Evolutionary conservation across 2,888 invertebrate genomes (phyloP).

Genomic region (Laothoe populi): DNA sequence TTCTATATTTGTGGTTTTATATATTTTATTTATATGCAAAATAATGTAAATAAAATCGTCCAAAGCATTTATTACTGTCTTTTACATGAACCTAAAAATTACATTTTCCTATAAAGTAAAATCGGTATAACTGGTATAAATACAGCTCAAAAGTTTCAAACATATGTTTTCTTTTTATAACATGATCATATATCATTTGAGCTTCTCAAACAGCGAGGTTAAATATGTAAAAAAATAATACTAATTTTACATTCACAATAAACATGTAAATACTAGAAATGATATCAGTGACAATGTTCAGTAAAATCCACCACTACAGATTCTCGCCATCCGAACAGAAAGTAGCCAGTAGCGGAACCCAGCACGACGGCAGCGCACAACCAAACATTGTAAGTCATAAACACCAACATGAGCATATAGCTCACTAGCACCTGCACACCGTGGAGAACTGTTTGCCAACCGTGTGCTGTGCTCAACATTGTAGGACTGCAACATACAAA

Average conservation of each 20-base stretch:
- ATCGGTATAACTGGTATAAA: constrained; percentile 70
- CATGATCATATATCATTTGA: constrained; percentile 71
- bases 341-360: constrained; percentile 96
- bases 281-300: constrained; percentile 96
- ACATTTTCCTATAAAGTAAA: constrained; percentile 62
- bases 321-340: constrained; percentile 98
- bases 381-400: constrained; percentile 99
- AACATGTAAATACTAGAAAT: constrained; percentile 30
- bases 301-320: constrained; percentile 96
- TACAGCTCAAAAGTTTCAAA: constrained; percentile 64
- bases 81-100: constrained; percentile 64
- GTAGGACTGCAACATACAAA: constrained; percentile 86
- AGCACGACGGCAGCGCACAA: constrained; percentile 94
- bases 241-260: constrained; percentile 37
- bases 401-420: constrained; percentile 97
- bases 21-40: constrained; percentile 3
- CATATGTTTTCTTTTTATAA: constrained; percentile 70
- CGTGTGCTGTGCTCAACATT: constrained; percentile 93
- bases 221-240: constrained; percentile 56
- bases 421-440: constrained; percentile 95
- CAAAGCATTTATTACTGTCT: constrained; percentile 66
- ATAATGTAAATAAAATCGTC: constrained; percentile 44
- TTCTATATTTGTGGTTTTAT: too few species aligned
- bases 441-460: constrained; percentile 94
- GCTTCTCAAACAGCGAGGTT: constrained; percentile 63